phyloP scores from a whole-genome alignment of 2,888 invertebrate species.

The Monochamus alternatus region DNA sequence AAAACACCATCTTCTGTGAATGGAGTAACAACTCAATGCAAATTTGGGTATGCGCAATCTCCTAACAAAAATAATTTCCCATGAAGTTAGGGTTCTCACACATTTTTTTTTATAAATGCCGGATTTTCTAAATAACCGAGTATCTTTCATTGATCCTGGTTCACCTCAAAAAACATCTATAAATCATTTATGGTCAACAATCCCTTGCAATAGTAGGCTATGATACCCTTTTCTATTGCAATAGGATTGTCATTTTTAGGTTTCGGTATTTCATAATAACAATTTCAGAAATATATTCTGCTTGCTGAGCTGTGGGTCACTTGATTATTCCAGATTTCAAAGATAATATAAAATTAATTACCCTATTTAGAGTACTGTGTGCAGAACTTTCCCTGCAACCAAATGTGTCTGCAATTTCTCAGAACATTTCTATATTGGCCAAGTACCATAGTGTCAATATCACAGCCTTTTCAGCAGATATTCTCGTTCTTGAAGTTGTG shows the following conservation, averaged over 20 bases:
- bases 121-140: conserved; percentile 14
- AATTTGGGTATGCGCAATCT: conserved; percentile 28
- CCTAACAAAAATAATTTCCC: conserved; percentile 33
- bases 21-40: conserved; percentile 25
- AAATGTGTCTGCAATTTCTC: background rate
- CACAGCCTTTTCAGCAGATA: background rate
- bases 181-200: conserved; percentile 1
- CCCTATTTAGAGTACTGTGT: background rate
- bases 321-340: too few species aligned
- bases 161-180: conserved; percentile 14
- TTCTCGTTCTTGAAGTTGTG: background rate
- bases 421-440: background rate
- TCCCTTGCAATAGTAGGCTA: conserved; percentile 6
- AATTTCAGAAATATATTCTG: too few species aligned
- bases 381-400: background rate
- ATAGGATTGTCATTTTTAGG: background rate
- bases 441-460: conserved; percentile 4
- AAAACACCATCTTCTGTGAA: conserved; percentile 27
- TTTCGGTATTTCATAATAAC: background rate
- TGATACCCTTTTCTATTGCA: conserved; percentile 9
- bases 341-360: too few species aligned
- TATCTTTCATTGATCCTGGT: conserved; percentile 7
- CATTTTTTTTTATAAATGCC: conserved; percentile 37
- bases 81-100: conserved; percentile 58
- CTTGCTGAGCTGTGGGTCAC: too few species aligned